Evolutionary conservation across 2,888 invertebrate species (phyloP).

Genomic region (Allygus modestus): DNA sequence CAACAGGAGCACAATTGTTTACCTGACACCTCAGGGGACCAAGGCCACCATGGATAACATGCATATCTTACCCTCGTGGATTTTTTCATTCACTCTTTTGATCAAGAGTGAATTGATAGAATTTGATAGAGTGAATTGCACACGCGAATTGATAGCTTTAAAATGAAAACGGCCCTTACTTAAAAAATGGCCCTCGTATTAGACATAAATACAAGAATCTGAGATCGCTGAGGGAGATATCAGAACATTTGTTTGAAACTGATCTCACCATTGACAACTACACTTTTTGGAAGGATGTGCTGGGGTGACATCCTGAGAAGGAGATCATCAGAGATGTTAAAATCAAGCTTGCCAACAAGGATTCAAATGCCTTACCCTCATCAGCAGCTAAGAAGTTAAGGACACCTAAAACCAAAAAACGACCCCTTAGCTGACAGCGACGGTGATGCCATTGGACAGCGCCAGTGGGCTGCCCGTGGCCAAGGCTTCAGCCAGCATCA

Average conservation of each 20-base stretch:
- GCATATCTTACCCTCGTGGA: too few species aligned
- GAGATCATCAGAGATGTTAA: conserved; percentile 86
- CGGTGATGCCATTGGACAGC: conserved; percentile 65
- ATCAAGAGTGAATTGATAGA: too few species aligned
- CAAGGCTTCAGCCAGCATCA: conserved; percentile 66
- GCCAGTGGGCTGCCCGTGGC: conserved; percentile 51
- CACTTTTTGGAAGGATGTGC: conserved; percentile 88
- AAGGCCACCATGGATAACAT: too few species aligned
- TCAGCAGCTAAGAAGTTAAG: not conserved
- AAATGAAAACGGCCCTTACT: too few species aligned
- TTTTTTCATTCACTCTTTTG: too few species aligned
- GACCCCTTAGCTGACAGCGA: conserved; percentile 70
- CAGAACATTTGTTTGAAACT: conserved; percentile 75
- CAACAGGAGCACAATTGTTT: too few species aligned
- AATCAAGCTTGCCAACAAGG: conserved; percentile 35
- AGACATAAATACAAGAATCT: too few species aligned
- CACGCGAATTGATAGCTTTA: too few species aligned
- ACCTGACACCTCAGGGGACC: conserved; percentile 86
- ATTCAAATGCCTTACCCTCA: not conserved
- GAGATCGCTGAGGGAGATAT: conserved; percentile 86
- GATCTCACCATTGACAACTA: conserved; percentile 87
- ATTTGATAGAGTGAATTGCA: too few species aligned
- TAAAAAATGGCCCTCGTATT: too few species aligned
- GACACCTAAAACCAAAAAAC: conserved; percentile 66
- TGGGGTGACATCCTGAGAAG: conserved; percentile 86